Conservation (phyloP, 2,888 invertebrate species). For the Ochropleura plecta region DNA sequence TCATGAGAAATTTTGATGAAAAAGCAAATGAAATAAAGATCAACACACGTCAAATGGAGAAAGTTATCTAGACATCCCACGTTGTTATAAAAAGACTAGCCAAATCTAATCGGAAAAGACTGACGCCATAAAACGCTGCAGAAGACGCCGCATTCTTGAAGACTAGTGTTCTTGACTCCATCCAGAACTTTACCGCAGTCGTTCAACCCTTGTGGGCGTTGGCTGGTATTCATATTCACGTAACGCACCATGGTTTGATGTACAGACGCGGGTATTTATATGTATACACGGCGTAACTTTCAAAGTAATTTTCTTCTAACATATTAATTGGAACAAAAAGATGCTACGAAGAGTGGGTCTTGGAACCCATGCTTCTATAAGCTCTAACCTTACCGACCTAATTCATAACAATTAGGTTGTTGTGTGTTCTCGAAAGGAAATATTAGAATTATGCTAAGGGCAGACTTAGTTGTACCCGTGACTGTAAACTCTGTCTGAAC, state of each 20-base stretch:
- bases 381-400: no score
- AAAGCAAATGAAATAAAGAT: slow-evolving; percentile 24
- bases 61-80: slow-evolving; percentile 24
- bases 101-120: slow-evolving; percentile 26
- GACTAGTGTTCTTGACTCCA: slow-evolving; percentile 51
- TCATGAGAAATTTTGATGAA: background rate
- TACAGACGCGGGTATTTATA: slow-evolving; percentile 7
- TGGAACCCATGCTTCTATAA: background rate
- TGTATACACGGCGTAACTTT: background rate
- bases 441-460: background rate
- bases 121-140: slow-evolving; percentile 39
- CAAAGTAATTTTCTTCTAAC: background rate
- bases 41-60: background rate
- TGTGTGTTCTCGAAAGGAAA: no score
- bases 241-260: slow-evolving; percentile 45
- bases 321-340: background rate
- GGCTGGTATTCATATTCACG: slow-evolving; percentile 57
- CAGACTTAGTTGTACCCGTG: background rate
- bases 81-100: slow-evolving; percentile 9
- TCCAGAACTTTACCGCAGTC: slow-evolving; percentile 56
- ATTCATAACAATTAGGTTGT: no score
- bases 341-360: background rate
- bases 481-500: slow-evolving; percentile 28
- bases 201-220: slow-evolving; percentile 66
- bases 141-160: slow-evolving; percentile 40